Conservation (phyloP, 2,797 vertebrate species). For the Salarias fasciatus region DNA sequence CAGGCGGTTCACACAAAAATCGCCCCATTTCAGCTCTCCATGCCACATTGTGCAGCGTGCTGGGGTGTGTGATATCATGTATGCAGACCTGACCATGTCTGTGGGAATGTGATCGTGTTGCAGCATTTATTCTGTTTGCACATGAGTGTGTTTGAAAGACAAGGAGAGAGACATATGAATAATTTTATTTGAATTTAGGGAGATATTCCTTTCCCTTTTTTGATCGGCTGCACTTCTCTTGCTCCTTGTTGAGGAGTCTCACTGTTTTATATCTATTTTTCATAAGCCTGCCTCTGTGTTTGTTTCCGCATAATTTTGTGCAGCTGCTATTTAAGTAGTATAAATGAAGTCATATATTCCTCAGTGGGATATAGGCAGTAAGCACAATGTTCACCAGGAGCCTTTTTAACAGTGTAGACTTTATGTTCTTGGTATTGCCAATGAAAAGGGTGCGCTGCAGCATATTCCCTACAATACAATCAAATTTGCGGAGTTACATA, state of each 20-base stretch:
- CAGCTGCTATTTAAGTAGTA: conserved; percentile 39
- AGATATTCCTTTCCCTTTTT: conserved; percentile 24
- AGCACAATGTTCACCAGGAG: conserved; percentile 40
- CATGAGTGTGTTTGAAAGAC: not conserved
- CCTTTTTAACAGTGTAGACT: conserved; percentile 28
- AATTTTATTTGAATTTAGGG: conserved; percentile 14
- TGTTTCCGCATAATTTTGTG: conserved; percentile 26
- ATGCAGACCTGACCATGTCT: conserved; percentile 6
- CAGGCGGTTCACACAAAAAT: conserved; percentile 47
- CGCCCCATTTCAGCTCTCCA: conserved; percentile 25
- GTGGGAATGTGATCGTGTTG: conserved; percentile 13
- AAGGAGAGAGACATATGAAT: not conserved
- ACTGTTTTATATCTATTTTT: conserved; percentile 32
- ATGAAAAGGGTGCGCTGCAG: conserved; percentile 37
- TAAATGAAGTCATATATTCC: conserved; percentile 35
- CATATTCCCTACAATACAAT: conserved; percentile 30
- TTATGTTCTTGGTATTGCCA: conserved; percentile 41
- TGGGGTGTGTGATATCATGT: conserved; percentile 13
- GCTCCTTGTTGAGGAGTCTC: conserved; percentile 4
- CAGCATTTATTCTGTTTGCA: not conserved
- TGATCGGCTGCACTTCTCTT: not conserved
- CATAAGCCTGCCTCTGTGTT: conserved; percentile 36
- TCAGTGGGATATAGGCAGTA: conserved; percentile 24
- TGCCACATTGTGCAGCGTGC: conserved; percentile 24
- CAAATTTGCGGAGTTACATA: conserved; percentile 32